phyloP scores from a whole-genome alignment of 2,113 vertebrate genomes.

The Orthonyx spaldingii region DNA sequence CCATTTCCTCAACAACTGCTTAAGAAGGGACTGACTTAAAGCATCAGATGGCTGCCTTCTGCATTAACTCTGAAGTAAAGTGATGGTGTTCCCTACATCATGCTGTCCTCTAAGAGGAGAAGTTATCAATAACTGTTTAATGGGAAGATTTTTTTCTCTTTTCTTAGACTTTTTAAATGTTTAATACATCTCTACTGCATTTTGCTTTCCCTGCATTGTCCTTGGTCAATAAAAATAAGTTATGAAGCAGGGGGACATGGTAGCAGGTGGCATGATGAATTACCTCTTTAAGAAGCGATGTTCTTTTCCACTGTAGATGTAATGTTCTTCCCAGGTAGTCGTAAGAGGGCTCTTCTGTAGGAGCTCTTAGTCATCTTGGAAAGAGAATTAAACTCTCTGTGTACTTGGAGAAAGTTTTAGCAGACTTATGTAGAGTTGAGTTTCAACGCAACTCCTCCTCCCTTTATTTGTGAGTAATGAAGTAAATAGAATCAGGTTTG shows the following conservation, averaged over 20 bases:
- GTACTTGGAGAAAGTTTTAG: neutral
- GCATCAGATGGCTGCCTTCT: neutral
- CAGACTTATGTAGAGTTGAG: neutral
- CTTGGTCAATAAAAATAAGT: slow-evolving; percentile 54
- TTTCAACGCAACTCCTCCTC: neutral
- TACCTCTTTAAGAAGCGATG: neutral
- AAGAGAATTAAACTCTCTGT: neutral
- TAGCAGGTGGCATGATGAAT: slow-evolving; percentile 7
- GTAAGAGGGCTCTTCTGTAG: neutral
- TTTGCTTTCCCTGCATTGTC: slow-evolving; percentile 18
- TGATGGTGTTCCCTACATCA: neutral
- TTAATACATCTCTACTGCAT: neutral
- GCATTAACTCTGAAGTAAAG: neutral
- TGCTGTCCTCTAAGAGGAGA: neutral
- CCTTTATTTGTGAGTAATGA: neutral
- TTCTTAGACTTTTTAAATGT: neutral
- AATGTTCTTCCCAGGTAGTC: neutral
- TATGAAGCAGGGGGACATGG: neutral
- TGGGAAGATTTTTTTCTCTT: neutral
- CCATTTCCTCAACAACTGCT: neutral
- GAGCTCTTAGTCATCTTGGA: neutral
- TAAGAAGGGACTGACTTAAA: neutral
- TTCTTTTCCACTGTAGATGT: neutral
- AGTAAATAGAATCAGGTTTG: neutral
- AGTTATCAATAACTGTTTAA: slow-evolving; percentile 38